Evolutionary conservation across 2,113 vertebrate species (phyloP), one percentile per base, ranked within the genome.

Genomic region (Dasyornis broadbenti): DNA sequence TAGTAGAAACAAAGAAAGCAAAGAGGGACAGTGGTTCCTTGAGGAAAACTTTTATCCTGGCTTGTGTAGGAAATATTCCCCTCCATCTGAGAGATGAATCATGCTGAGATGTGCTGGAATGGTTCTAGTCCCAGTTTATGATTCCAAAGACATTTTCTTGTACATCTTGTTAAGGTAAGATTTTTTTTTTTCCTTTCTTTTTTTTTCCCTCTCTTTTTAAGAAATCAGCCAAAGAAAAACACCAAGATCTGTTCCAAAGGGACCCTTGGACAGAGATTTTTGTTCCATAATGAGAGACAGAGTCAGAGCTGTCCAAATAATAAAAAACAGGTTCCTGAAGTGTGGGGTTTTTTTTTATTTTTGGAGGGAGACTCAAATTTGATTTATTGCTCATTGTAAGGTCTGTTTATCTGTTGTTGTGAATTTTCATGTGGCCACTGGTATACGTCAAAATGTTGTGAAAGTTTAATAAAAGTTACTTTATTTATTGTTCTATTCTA

Each of bases 401-500:
- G 9, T 66, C 68, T 76, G 49, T 91, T 95, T 94, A 90, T 90
- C 60, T 82, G n/a, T 78, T 90, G 33, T 83, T 56, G 47, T 82
- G 90, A 86, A 44, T 91, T 95, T 96, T 89, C 54, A 31, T 45
- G 18, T 83, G 78, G 64, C 90, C 68, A 56, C 59, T 94, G 60
- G 33, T 68, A 63, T 68, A 86, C 0, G 0, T 90, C 72, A 93
- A 64, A 94, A 86, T 75, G 45, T 83, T 95, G 71, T 80, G 75
- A 47, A 93, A 88, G 47, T 86, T 96, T 93, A 86, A 71, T 90
- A 75, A 27, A 91, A 83, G 7, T 88, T 88, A 71, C 52, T 64
- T 88, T 96, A 93, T 88, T 88, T 91, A 83, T 75, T 83, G 64
- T 86, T 88, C 35, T 94, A 40, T 22, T 93, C 30, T 47, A 47